Conservation (phyloP, 2,797 vertebrate genomes). For the Uromys caudimaculatus region DNA sequence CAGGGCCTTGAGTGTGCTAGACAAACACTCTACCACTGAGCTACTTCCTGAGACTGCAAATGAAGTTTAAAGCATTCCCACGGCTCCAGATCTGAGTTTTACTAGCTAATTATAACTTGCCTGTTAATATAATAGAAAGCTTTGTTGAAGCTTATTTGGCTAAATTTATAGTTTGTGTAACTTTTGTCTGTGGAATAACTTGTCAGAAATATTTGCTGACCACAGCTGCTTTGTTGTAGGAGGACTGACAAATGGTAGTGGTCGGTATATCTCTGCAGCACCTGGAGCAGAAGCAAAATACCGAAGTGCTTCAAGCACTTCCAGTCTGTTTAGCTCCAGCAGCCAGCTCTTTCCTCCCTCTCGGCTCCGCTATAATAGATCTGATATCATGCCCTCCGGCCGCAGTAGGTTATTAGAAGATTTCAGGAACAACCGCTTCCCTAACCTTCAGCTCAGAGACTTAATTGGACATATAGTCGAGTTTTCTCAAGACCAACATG, state of each 20-base stretch:
- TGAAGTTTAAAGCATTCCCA: slow-evolving; percentile 32
- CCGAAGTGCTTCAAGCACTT: slow-evolving; percentile 93
- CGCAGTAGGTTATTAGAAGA: slow-evolving; percentile 97
- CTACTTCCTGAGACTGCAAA: neutral
- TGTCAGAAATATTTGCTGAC: slow-evolving; percentile 79
- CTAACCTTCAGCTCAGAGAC: slow-evolving; percentile 97
- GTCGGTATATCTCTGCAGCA: slow-evolving; percentile 98
- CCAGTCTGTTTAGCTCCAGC: slow-evolving; percentile 97
- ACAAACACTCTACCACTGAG: neutral
- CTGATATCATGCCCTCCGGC: slow-evolving; percentile 98
- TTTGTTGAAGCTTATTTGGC: slow-evolving; percentile 74
- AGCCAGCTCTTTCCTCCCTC: slow-evolving; percentile 98
- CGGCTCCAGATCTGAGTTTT: slow-evolving; percentile 49
- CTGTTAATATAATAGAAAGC: slow-evolving; percentile 44
- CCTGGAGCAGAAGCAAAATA: slow-evolving; percentile 98
- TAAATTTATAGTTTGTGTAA: slow-evolving; percentile 74
- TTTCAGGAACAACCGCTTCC: slow-evolving; percentile 99
- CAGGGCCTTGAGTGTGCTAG: neutral
- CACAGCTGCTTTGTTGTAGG: slow-evolving; percentile 90
- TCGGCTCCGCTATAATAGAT: slow-evolving; percentile 96
- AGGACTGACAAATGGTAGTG: slow-evolving; percentile 97
- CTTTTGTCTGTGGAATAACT: slow-evolving; percentile 70
- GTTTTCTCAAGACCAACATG: slow-evolving; percentile 98
- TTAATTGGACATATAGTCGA: slow-evolving; percentile 98
- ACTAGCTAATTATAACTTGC: slow-evolving; percentile 41